Base-by-base conservation (phyloP, 2,797 vertebrate species). In the Sternotherus odoratus region DNA sequence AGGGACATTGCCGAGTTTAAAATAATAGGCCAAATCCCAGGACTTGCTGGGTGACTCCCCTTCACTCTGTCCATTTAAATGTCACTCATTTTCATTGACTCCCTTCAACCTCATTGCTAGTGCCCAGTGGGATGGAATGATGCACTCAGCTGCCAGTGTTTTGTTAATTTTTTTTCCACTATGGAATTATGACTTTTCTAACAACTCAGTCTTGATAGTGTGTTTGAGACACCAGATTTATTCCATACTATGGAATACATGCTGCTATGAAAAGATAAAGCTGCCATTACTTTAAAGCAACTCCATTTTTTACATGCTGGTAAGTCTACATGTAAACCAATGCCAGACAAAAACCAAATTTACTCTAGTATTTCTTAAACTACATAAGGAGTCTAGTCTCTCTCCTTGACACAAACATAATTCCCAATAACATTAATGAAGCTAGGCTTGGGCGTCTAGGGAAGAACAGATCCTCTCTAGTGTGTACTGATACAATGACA, bases 201-300 rank as follows among this genome's bases (percentile, higher is more conserved):
- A 90, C 89, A 87, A 51, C 66, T 84, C 77, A 33, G 54, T 83
- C 94, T 92, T 92, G 60, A 79, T 69, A 57, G 13, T 57, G 56
- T 57, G 53, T 86, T 60, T 57, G 77, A 79, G 75, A 28, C 82
- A 8, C 43, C 12, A 75, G 43, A 7, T 48, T 75, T 46, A 28
- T 75, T 57, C 8, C 53, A 3, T 60, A 89, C 87, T 89, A 92
- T 83, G 24, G 53, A 88, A 93, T 89, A 48, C 92, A 87, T 80
- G 81, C 75, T 91, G 57, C 85, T 84, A 93, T 49, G 51, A 85
- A 57, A 94, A 95, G 96, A 93, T 33, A 91, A 92, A 95, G 84
- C 88, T 90, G 39, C 7, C 6, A 51, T 85, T 94, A 93, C 90
- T 92, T 90, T 88, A 89, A 93, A 95, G 95, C 36, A 77, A 17